These are phyloP conservation scores for Gnathonemus echidnorhynchus DNA, from an alignment of 2,113 vertebrate genomes.

Conservation along the genomic window DNA sequence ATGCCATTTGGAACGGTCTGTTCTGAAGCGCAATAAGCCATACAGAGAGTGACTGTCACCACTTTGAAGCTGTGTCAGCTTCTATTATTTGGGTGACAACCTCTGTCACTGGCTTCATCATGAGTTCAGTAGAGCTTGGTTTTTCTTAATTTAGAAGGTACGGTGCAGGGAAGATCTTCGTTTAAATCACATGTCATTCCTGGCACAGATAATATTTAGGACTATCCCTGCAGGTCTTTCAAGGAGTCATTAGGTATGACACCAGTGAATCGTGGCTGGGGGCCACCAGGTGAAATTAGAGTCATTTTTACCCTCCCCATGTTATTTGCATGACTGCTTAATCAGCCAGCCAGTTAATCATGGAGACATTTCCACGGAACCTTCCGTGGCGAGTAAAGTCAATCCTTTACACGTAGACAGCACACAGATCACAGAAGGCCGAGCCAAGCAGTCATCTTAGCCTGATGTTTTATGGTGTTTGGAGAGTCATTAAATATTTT, in stretches of 20 bases:
- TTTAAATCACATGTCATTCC: neutral
- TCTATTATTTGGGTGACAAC: neutral
- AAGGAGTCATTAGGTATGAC: neutral
- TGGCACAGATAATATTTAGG: neutral
- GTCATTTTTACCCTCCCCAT: neutral
- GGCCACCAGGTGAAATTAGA: neutral
- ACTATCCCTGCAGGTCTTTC: neutral
- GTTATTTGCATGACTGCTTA: neutral
- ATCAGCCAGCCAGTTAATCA: constrained; percentile 7
- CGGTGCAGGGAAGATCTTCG: neutral
- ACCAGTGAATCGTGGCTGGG: neutral
- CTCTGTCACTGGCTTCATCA: neutral
- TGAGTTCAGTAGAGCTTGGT: neutral
- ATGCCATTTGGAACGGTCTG: neutral
- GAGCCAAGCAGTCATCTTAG: neutral
- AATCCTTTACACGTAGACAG: neutral
- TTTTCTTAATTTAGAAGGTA: neutral
- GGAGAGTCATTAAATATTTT: neutral
- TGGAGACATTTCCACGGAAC: neutral
- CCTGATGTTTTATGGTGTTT: neutral
- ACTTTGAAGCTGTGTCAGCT: neutral
- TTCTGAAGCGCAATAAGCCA: neutral
- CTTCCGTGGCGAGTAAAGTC: neutral
- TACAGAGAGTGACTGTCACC: neutral
- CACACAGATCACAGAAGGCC: neutral